Percentiles rank a stretch among this genome's conserved stretches.
phyloP scores from a whole-genome alignment of 2,113 vertebrate species.

The Galbula dea region DNA sequence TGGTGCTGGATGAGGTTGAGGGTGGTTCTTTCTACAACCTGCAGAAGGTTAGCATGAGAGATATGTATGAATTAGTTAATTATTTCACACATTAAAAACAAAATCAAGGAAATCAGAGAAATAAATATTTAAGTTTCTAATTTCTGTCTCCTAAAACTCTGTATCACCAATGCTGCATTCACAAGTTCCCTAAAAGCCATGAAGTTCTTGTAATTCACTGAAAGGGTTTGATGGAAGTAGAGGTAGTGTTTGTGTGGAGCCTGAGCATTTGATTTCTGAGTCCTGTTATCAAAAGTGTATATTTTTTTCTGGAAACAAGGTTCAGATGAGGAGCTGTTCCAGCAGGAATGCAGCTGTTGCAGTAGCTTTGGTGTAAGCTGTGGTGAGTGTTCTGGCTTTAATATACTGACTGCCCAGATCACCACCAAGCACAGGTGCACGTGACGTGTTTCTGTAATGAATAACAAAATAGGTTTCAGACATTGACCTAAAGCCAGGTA shows the following conservation, averaged over 20 bases:
- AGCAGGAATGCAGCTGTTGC: neutral
- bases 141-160: neutral
- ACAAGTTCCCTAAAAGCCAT: neutral
- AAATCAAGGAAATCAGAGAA: neutral
- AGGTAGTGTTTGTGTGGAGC: neutral
- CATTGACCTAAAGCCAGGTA: neutral
- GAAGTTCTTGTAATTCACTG: neutral
- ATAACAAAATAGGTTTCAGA: neutral
- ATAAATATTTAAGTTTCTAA: neutral
- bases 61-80: neutral
- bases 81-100: neutral
- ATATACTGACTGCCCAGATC: neutral
- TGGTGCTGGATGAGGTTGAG: neutral
- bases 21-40: neutral
- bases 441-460: neutral
- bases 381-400: neutral
- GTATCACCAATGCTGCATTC: neutral
- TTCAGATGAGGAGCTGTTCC: neutral
- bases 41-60: neutral
- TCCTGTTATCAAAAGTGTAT: neutral
- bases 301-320: neutral
- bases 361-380: neutral
- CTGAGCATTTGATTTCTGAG: neutral
- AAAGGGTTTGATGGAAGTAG: neutral
- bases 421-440: neutral